Evolutionary conservation across 2,113 vertebrate species (phyloP).

Genomic region (Bostrychus sinensis): DNA sequence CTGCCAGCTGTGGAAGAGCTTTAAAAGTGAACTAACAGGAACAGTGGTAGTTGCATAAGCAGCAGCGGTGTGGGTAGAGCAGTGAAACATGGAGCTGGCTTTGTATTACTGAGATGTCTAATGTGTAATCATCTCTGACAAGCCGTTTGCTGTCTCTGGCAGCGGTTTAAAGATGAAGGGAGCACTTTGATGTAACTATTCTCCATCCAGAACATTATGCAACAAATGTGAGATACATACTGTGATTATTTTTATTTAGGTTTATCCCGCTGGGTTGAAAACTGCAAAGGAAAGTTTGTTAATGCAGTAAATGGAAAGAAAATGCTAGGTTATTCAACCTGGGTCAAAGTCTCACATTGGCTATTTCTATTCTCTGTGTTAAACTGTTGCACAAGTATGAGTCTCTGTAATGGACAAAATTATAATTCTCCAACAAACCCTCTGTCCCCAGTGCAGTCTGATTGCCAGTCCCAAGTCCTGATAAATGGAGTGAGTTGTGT

Average conservation of each 20-base stretch:
- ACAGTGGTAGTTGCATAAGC: slow-evolving; percentile 50
- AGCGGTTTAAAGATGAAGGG: slow-evolving; percentile 27
- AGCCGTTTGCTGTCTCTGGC: slow-evolving; percentile 41
- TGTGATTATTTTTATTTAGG: slow-evolving; percentile 14
- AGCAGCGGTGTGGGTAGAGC: slow-evolving; percentile 44
- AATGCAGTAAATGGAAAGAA: neutral
- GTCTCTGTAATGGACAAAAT: too few relatives aligned
- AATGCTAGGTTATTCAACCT: neutral
- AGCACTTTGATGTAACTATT: slow-evolving; percentile 30
- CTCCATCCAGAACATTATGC: slow-evolving; percentile 23
- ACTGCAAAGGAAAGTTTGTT: neutral
- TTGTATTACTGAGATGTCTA: slow-evolving; percentile 45
- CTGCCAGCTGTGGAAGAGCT: slow-evolving; percentile 32
- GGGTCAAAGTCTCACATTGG: too few relatives aligned
- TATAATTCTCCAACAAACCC: too few relatives aligned
- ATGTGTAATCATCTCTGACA: slow-evolving; percentile 51
- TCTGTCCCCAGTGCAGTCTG: too few relatives aligned
- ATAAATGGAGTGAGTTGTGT: too few relatives aligned
- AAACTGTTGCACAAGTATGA: too few relatives aligned
- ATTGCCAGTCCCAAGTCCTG: too few relatives aligned
- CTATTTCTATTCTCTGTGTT: too few relatives aligned
- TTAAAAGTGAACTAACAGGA: slow-evolving; percentile 38
- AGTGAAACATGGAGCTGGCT: slow-evolving; percentile 49
- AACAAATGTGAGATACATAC: slow-evolving; percentile 10
- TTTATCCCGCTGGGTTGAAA: neutral